These are phyloP conservation scores for Rana temporaria DNA, from an alignment of 2,113 vertebrate genomes.

Conservation along the genomic window DNA sequence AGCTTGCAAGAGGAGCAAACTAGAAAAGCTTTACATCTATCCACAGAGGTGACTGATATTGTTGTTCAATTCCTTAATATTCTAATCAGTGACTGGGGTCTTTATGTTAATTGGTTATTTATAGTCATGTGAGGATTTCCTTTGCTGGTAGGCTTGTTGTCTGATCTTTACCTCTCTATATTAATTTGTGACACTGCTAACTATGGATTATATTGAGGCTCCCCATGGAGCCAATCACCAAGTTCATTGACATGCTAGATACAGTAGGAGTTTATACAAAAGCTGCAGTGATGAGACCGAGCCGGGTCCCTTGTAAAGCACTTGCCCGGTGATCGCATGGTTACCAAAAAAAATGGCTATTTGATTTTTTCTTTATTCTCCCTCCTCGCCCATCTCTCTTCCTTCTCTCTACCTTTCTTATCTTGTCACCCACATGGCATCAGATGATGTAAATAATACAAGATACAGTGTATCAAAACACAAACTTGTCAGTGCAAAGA, in stretches of 20 bases:
- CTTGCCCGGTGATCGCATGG: too few relatives aligned
- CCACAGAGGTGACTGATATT: too few relatives aligned
- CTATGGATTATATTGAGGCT: background rate
- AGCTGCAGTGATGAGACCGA: too few relatives aligned
- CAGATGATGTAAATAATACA: background rate
- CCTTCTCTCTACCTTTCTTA: too few relatives aligned
- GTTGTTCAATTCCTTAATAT: background rate
- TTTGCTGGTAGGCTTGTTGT: background rate
- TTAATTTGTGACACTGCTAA: background rate
- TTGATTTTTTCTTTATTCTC: too few relatives aligned
- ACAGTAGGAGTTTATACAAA: too few relatives aligned
- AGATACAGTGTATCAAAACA: background rate
- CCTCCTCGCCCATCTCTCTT: too few relatives aligned
- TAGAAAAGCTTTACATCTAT: too few relatives aligned
- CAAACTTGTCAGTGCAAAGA: slow-evolving; percentile 9
- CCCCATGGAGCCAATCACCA: background rate
- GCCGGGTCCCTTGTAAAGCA: too few relatives aligned
- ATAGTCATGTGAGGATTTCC: background rate
- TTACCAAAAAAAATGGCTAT: too few relatives aligned
- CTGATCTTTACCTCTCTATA: background rate
- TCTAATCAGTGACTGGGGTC: background rate
- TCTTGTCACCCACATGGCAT: slow-evolving; percentile 10
- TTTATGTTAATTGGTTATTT: background rate
- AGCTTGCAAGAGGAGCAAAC: too few relatives aligned
- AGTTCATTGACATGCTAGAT: background rate